phyloP scores from a whole-genome alignment of 2,888 invertebrate genomes.

The Agrotis puta region DNA sequence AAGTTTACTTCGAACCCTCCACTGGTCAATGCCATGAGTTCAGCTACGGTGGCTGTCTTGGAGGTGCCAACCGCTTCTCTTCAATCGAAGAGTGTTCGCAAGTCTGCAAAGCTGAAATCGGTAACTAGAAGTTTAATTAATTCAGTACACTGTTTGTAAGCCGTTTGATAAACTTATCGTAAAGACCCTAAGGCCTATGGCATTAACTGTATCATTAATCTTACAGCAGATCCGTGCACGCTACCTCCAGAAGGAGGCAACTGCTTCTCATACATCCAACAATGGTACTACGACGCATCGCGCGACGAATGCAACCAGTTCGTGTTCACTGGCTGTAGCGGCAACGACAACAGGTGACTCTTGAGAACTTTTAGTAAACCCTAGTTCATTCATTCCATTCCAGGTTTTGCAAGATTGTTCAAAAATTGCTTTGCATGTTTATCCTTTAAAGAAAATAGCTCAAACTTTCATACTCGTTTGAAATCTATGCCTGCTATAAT shows the following conservation, averaged over 20 bases:
- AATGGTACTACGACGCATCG: conserved; percentile 96
- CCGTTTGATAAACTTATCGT: conserved; percentile 6
- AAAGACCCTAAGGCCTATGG: not conserved
- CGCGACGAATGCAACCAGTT: conserved; percentile 93
- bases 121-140: conserved; percentile 55
- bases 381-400: not conserved
- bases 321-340: conserved; percentile 97
- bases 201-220: not conserved
- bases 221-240: conserved; percentile 90
- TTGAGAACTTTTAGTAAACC: not conserved
- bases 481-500: not conserved
- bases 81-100: conserved; percentile 93
- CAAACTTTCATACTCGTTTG: too few species aligned
- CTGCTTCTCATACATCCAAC: conserved; percentile 93
- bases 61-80: conserved; percentile 96
- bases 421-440: too few species aligned
- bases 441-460: too few species aligned
- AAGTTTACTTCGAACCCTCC: conserved; percentile 93
- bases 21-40: conserved; percentile 93
- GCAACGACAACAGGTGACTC: conserved; percentile 96
- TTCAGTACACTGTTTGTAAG: not conserved
- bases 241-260: conserved; percentile 94
- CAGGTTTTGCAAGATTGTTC: too few species aligned
- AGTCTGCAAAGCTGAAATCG: conserved; percentile 72
- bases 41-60: conserved; percentile 95